Percentiles rank a stretch among this genome's conserved stretches.
phyloP scores from a whole-genome alignment of 2,113 vertebrate genomes.

The Limanda limanda region DNA sequence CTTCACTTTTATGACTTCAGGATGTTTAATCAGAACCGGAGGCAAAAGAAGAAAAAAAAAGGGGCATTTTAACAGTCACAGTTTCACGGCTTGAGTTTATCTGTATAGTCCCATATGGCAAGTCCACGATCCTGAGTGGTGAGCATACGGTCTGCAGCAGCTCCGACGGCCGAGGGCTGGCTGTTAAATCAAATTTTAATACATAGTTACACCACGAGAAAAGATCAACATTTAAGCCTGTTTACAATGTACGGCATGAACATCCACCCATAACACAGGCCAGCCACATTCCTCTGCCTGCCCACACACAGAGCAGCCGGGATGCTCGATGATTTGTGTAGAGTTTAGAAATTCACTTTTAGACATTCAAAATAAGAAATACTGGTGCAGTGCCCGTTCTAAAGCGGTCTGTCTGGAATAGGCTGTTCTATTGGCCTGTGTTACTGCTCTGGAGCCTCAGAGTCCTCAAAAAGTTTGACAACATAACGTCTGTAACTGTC shows the following conservation, averaged over 20 bases:
- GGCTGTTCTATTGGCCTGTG: too few relatives aligned
- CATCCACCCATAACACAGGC: constrained; percentile 62
- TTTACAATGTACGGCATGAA: constrained; percentile 74
- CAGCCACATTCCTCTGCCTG: constrained; percentile 66
- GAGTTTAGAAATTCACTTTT: background rate
- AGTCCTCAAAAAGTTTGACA: too few relatives aligned
- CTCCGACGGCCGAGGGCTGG: constrained; percentile 31
- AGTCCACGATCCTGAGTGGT: constrained; percentile 43
- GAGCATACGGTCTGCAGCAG: constrained; percentile 37
- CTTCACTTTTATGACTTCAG: constrained; percentile 43
- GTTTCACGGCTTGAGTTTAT: constrained; percentile 40
- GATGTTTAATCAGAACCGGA: constrained; percentile 43
- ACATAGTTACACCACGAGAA: constrained; percentile 56
- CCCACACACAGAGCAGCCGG: constrained; percentile 69
- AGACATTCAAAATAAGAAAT: background rate
- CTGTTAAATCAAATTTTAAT: constrained; percentile 72
- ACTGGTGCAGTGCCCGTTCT: background rate
- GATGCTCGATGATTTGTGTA: constrained; percentile 15
- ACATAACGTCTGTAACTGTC: too few relatives aligned
- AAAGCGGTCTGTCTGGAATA: too few relatives aligned
- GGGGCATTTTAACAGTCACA: constrained; percentile 19
- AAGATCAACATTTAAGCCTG: constrained; percentile 72
- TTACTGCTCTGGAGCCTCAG: too few relatives aligned
- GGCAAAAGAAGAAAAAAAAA: background rate
- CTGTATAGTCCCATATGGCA: constrained; percentile 31